phyloP scores from a whole-genome alignment of 64 coral and sea anemone species.

The Pachyseris speciosa region DNA sequence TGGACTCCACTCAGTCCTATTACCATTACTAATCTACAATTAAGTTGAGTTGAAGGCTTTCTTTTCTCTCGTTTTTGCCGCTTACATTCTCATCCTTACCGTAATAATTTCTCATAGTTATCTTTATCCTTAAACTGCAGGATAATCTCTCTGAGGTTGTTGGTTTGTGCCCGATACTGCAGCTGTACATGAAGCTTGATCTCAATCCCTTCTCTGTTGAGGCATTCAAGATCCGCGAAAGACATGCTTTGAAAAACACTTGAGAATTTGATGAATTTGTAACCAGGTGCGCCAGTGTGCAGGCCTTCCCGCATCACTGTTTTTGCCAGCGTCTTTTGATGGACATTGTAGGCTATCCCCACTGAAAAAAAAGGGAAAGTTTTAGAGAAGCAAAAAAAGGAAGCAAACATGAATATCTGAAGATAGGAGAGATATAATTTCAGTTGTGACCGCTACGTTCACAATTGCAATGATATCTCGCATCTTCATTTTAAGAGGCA shows the following conservation, averaged over 20 bases:
- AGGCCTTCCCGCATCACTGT: conserved; percentile 77
- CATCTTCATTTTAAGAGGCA: too few species aligned
- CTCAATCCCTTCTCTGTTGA: conserved; percentile 87
- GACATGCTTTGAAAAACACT: conserved; percentile 73
- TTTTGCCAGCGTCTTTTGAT: conserved; percentile 55
- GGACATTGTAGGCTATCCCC: conserved; percentile 76
- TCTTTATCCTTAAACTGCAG: conserved; percentile 74
- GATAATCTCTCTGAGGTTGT: conserved; percentile 66
- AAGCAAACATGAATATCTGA: too few species aligned
- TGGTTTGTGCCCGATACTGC: conserved; percentile 75
- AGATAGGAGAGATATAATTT: too few species aligned
- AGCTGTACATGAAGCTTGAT: conserved; percentile 76
- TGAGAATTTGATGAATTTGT: conserved; percentile 82
- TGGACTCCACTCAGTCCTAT: too few species aligned
- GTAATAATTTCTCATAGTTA: conserved; percentile 66
- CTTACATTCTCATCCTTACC: conserved; percentile 14
- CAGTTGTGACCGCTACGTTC: too few species aligned
- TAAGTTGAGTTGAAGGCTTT: too few species aligned
- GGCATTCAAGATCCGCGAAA: conserved; percentile 61
- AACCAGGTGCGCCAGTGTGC: conserved; percentile 75
- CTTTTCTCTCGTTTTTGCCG: conserved; percentile 83
- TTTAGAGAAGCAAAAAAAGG: too few species aligned
- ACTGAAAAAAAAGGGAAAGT: conserved; percentile 47
- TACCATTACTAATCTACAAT: too few species aligned
- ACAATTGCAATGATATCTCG: too few species aligned